phyloP scores from a whole-genome alignment of 2,797 vertebrate genomes.

The Propithecus deckenii region DNA sequence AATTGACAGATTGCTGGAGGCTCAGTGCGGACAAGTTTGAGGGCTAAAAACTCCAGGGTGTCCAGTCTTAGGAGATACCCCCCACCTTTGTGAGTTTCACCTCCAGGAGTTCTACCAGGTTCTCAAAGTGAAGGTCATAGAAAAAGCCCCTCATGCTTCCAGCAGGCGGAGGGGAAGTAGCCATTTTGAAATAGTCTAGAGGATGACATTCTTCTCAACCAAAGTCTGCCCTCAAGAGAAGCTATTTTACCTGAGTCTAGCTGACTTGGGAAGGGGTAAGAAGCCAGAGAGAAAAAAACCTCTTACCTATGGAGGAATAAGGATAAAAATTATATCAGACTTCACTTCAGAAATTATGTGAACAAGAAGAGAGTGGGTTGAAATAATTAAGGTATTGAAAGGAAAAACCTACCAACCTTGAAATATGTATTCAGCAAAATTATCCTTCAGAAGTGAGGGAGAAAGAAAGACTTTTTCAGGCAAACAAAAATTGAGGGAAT shows the following conservation, averaged over 20 bases:
- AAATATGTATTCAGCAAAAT: background rate
- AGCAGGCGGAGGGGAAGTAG: background rate
- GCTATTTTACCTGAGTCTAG: background rate
- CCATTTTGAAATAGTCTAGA: background rate
- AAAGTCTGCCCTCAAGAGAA: background rate
- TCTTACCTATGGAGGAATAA: background rate
- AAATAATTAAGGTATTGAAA: slow-evolving; percentile 6
- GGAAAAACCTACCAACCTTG: background rate
- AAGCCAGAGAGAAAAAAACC: background rate
- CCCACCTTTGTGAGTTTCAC: background rate
- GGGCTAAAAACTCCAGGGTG: background rate
- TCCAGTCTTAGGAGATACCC: background rate
- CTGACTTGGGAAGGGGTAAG: background rate
- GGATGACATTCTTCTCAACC: background rate
- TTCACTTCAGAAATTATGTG: background rate
- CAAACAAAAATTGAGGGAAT: slow-evolving; percentile 24
- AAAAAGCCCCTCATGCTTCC: background rate
- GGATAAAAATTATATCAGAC: background rate
- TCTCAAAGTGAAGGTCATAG: slow-evolving; percentile 14
- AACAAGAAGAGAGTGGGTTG: background rate
- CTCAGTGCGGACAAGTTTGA: background rate
- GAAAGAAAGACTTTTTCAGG: background rate
- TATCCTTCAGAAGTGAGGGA: background rate
- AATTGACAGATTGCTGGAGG: background rate
- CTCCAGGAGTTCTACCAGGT: background rate